Conservation (phyloP, 2,113 vertebrate genomes). For the Vidua chalybeata region DNA sequence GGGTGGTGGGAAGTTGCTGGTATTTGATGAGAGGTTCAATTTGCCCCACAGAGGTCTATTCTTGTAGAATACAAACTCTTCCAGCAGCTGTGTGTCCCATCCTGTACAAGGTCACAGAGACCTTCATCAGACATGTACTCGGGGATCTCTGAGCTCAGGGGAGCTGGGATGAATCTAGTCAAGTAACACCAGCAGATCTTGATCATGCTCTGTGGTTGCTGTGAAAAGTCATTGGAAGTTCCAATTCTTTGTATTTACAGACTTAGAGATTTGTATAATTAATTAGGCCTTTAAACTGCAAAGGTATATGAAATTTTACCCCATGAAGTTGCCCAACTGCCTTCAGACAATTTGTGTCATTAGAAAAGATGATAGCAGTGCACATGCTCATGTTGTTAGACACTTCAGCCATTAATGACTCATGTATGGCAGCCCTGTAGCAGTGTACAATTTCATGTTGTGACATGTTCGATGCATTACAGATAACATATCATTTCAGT, state of each 20-base stretch:
- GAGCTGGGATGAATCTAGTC: neutral
- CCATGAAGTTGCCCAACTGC: neutral
- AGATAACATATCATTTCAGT: neutral
- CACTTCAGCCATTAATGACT: neutral
- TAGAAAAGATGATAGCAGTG: neutral
- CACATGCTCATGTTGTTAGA: neutral
- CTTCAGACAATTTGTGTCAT: neutral
- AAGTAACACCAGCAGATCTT: neutral
- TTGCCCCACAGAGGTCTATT: neutral
- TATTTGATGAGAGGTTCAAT: neutral
- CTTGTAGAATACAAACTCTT: neutral
- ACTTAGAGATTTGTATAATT: neutral
- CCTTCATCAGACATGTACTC: neutral
- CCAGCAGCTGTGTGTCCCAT: neutral
- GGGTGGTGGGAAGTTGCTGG: neutral
- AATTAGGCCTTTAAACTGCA: neutral
- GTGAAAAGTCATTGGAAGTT: neutral
- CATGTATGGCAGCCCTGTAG: neutral
- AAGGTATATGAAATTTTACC: neutral
- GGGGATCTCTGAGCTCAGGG: too few relatives aligned
- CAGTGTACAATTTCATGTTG: neutral
- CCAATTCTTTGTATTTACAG: neutral
- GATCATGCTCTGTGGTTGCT: neutral
- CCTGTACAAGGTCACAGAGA: neutral
- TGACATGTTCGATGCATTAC: neutral